A percentile compares a stretch with the other conserved stretches of the same genome.
phyloP scores from a whole-genome alignment of 2,797 vertebrate species.

The Hippocampus kuda region DNA sequence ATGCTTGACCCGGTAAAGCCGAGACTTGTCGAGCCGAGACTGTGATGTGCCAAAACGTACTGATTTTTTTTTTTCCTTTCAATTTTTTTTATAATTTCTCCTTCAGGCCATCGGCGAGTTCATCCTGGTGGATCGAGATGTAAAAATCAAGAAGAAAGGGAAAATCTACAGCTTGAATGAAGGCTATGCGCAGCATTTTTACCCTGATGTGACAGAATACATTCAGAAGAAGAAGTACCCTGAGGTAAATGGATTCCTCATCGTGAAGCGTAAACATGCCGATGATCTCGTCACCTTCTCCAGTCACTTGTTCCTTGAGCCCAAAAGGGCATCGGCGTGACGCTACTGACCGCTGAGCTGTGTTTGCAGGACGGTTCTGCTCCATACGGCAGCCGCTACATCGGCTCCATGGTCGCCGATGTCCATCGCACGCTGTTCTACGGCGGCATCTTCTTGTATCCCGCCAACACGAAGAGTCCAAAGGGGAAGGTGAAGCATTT shows the following conservation, averaged over 20 bases:
- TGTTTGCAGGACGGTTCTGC: conserved; percentile 77
- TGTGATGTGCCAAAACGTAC: neutral
- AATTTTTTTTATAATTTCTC: too few species aligned
- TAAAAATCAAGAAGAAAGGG: conserved; percentile 91
- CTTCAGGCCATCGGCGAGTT: conserved; percentile 89
- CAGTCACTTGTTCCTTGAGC: neutral
- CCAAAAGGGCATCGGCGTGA: neutral
- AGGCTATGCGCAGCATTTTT: conserved; percentile 87
- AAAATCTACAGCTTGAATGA: conserved; percentile 96
- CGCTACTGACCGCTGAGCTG: neutral
- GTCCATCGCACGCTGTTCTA: conserved; percentile 93
- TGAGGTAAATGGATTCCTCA: conserved; percentile 57
- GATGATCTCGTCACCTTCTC: neutral
- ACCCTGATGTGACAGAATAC: conserved; percentile 82
- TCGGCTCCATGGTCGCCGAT: conserved; percentile 97
- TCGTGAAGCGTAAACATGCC: neutral
- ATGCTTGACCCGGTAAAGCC: conserved; percentile 90
- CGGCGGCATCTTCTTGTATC: conserved; percentile 94
- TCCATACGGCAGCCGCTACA: conserved; percentile 84
- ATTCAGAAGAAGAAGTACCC: conserved; percentile 91
- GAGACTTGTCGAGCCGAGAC: neutral
- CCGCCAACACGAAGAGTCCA: conserved; percentile 87
- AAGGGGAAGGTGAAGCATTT: conserved; percentile 81
- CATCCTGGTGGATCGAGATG: conserved; percentile 81
- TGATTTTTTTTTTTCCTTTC: neutral